Conservation (phyloP, 53 echinoderm and acorn worm species). For the Pentamera pediparva region DNA sequence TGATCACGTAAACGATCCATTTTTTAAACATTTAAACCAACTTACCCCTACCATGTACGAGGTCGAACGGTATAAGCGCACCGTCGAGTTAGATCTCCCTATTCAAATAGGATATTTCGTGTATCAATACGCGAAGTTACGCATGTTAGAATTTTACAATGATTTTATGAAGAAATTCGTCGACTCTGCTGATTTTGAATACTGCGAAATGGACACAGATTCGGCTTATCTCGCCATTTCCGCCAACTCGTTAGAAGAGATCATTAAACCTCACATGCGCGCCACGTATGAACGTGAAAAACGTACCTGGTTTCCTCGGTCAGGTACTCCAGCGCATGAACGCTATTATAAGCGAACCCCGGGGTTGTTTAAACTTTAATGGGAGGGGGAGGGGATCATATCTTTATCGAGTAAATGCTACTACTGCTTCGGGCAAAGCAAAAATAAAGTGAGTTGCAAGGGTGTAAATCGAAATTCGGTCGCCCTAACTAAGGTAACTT, state of each 20-base stretch:
- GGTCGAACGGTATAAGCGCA: neutral
- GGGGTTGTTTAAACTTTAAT: conserved; percentile 33
- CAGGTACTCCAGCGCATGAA: conserved; percentile 15
- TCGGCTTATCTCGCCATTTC: conserved; percentile 43
- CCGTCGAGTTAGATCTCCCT: conserved; percentile 10
- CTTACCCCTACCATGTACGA: conserved; percentile 14
- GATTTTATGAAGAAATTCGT: conserved; percentile 32
- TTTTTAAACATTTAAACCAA: neutral
- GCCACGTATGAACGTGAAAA: conserved; percentile 23
- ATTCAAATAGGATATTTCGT: conserved; percentile 50
- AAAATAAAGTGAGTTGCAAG: conserved; percentile 57
- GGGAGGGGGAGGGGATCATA: conserved; percentile 32
- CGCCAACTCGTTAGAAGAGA: conserved; percentile 1
- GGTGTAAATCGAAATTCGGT: conserved; percentile 48
- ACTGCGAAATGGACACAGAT: conserved; percentile 58
- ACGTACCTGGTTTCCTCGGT: conserved; percentile 29
- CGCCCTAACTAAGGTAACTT: conserved; percentile 26
- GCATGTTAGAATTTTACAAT: conserved; percentile 37
- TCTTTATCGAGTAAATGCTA: conserved; percentile 48
- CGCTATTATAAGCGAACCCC: conserved; percentile 32
- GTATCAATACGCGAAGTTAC: conserved; percentile 48
- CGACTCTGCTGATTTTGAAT: conserved; percentile 26
- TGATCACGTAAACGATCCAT: conserved; percentile 14
- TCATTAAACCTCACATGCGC: conserved; percentile 34
- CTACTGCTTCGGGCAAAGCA: conserved; percentile 24